phyloP scores from a whole-genome alignment of 2,113 vertebrate genomes.

The Lontra canadensis region DNA sequence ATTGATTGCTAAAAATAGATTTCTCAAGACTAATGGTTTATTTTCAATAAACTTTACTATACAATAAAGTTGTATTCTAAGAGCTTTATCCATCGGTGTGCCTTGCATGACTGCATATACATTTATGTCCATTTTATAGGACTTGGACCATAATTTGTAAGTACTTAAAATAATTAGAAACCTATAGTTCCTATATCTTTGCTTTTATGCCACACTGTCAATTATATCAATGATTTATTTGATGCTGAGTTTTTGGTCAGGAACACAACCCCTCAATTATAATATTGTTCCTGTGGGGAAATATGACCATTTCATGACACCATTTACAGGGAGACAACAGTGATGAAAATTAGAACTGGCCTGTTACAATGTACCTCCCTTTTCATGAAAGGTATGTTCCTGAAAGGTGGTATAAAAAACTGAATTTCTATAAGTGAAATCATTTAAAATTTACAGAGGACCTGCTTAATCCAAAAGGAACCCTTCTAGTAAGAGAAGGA shows the following conservation, averaged over 20 bases:
- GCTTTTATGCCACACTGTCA: neutral
- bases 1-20: slow-evolving; percentile 26
- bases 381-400: slow-evolving; percentile 38
- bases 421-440: neutral
- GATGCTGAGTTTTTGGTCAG: neutral
- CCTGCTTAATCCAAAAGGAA: neutral
- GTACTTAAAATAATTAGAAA: slow-evolving; percentile 37
- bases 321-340: slow-evolving; percentile 13
- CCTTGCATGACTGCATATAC: neutral
- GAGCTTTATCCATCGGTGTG: neutral
- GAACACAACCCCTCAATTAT: neutral
- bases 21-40: neutral
- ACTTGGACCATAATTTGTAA: slow-evolving; percentile 36
- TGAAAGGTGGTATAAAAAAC: slow-evolving; percentile 50
- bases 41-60: slow-evolving; percentile 30
- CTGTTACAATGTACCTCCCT: neutral
- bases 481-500: slow-evolving; percentile 10
- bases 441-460: slow-evolving; percentile 28
- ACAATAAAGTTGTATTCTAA: slow-evolving; percentile 17
- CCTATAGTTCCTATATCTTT: slow-evolving; percentile 34
- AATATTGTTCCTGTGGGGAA: slow-evolving; percentile 39
- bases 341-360: slow-evolving; percentile 4
- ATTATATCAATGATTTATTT: slow-evolving; percentile 46
- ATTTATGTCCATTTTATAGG: neutral
- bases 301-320: neutral